phyloP scores from a whole-genome alignment of 1,140 invertebrate genomes.

The Zeugodacus cucurbitae region DNA sequence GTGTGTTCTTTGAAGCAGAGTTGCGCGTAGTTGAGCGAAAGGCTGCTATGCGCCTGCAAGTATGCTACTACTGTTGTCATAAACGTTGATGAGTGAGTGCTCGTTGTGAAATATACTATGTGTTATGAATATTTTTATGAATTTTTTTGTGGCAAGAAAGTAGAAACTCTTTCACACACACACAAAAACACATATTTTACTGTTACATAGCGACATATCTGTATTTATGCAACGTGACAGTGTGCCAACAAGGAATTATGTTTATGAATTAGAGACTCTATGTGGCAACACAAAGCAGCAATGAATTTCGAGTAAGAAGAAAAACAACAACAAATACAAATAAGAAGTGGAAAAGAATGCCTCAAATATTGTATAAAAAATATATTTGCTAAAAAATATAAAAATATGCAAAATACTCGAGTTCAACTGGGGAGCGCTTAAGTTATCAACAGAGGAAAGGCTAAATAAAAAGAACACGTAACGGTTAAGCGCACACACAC shows the following conservation, averaged over 20 bases:
- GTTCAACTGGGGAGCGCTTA: slow-evolving; percentile 24
- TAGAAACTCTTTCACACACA: not conserved
- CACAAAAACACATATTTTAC: not conserved
- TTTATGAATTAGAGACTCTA: slow-evolving; percentile 16
- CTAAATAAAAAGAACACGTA: not conserved
- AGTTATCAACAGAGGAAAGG: not conserved
- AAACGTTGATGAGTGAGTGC: slow-evolving; percentile 38
- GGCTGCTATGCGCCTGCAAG: slow-evolving; percentile 18
- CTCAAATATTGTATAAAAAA: not conserved
- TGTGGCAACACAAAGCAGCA: not conserved
- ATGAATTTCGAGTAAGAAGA: not conserved
- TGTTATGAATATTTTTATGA: slow-evolving; percentile 35
- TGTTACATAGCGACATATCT: not conserved
- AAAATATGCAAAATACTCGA: slow-evolving; percentile 5
- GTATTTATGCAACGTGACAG: slow-evolving; percentile 26
- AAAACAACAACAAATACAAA: not conserved
- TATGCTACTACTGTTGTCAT: slow-evolving; percentile 28
- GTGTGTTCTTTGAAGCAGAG: not conserved
- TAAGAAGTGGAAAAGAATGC: too few relatives aligned
- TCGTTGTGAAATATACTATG: slow-evolving; percentile 7
- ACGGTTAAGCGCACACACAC: not conserved
- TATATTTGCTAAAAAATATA: not conserved
- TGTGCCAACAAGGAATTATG: slow-evolving; percentile 26
- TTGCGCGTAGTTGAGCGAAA: not conserved
- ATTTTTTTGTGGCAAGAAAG: not conserved